Evolutionary conservation across 2,888 invertebrate genomes (phyloP), one percentile per base, ranked within the genome.

Genomic region (Augiades crinisus): DNA sequence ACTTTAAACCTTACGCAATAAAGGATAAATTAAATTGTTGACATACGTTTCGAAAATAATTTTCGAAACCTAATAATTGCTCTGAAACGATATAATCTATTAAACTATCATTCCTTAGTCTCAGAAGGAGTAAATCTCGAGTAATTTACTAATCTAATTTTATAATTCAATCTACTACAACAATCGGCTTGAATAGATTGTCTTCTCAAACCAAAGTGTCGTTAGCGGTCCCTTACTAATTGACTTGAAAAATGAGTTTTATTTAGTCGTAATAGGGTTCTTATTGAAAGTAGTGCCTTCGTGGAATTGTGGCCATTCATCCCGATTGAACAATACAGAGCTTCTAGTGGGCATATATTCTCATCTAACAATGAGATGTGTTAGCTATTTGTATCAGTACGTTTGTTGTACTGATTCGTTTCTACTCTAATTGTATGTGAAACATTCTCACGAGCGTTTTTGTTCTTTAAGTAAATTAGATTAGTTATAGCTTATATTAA

Each of bases 141-240:
- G 49, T 41, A 50, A 43, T 50, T 43, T 41, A 50, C 43, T 37
- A 43, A 36, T 50, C 43, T 50, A 50, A 50, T 50, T 50, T 50
- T 37, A 50, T 50, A 50, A 50, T 50, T 43, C 49, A 49, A 49
- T 49, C 43, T 50, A 21, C 43, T 30, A 37, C 43, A 36, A 50
- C 50, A 36, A 43, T 50, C 30, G 43, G 27, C 43, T 14, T 27
- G 50, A 50, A 50, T 36, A 43, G 50, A 50, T 34, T 43, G 47
- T 8, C 27, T 19, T 34, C 10, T 43, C 30, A 43, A 27, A 19
- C 27, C 14, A 13, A 47, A 44, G 44, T 8, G 43, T 44, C 43
- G 36, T 44, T 27, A 13, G 31, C 14, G 4, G 21, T 36, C 7
- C 2, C 21, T 21, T 13, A 7, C 27, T 43, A 43, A 43, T 43